phyloP scores from a whole-genome alignment of 2,797 vertebrate species.

The Orestias chungarensis region DNA sequence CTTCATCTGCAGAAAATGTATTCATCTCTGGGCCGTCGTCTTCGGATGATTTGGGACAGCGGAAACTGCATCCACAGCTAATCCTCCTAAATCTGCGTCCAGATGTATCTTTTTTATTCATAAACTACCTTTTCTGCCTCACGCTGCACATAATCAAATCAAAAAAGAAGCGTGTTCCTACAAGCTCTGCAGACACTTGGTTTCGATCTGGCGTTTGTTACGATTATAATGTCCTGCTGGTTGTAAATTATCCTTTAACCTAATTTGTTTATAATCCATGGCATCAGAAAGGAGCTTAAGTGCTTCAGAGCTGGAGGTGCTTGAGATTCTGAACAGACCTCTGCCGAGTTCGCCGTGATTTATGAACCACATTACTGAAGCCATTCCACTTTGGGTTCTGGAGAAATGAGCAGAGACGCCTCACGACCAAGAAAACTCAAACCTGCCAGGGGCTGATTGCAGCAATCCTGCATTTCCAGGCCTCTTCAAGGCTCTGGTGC shows the following conservation, averaged over 20 bases:
- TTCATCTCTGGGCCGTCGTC: conserved; percentile 2
- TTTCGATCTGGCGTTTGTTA: conserved; percentile 3
- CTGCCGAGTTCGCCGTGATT: conserved; percentile 5
- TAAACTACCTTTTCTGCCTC: background rate
- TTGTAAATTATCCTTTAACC: background rate
- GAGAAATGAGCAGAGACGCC: background rate
- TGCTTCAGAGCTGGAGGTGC: background rate
- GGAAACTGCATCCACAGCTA: background rate
- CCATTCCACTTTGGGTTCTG: background rate
- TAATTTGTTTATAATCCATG: background rate
- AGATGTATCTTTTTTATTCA: too few species aligned
- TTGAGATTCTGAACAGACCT: conserved; percentile 13
- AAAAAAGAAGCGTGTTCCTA: background rate
- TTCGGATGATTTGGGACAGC: conserved; percentile 36
- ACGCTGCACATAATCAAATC: background rate
- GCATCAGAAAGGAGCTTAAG: background rate
- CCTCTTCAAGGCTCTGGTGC: conserved; percentile 57
- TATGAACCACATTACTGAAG: conserved; percentile 2
- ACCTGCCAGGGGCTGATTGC: conserved; percentile 2
- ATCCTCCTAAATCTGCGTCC: background rate
- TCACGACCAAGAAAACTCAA: background rate
- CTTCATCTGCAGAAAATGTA: conserved; percentile 5
- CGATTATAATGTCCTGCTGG: background rate
- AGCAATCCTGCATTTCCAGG: conserved; percentile 16
- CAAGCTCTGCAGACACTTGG: background rate